Evolutionary conservation across 2,113 vertebrate genomes (phyloP).

Genomic region (Amazona vittata): DNA sequence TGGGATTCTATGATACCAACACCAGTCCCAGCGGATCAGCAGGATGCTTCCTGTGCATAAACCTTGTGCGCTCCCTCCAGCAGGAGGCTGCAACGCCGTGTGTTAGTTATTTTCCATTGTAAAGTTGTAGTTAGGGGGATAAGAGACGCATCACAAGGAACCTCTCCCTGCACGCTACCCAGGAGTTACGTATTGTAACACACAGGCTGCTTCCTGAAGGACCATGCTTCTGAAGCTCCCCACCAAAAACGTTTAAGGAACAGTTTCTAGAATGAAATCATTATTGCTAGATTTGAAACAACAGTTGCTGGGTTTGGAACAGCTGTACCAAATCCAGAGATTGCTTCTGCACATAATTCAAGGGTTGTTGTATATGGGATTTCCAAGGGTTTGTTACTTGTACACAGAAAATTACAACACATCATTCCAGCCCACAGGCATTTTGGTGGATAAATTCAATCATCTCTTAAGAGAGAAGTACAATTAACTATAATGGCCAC

Average conservation of each 20-base stretch:
- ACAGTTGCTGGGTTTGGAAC: background rate
- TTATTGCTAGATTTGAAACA: background rate
- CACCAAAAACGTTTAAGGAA: background rate
- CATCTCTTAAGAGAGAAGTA: background rate
- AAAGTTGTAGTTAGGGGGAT: background rate
- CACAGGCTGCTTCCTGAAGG: background rate
- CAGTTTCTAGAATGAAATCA: background rate
- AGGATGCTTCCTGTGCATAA: background rate
- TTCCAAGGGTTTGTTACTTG: background rate
- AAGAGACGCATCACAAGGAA: background rate
- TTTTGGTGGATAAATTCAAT: background rate
- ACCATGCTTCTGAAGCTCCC: background rate
- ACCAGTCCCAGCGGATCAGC: rapidly evolving
- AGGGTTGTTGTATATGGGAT: background rate
- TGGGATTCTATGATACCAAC: background rate
- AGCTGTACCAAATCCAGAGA: background rate
- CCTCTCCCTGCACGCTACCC: background rate
- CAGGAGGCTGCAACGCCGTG: rapidly evolving
- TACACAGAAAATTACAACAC: background rate
- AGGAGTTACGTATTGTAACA: background rate
- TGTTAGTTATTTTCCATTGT: background rate
- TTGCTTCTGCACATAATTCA: background rate
- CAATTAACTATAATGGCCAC: background rate
- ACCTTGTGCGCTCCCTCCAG: background rate
- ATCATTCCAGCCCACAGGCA: background rate